Evolutionary conservation across 2,797 vertebrate genomes (phyloP), one percentile per base, ranked within the genome.

Genomic region (Hoplostethus atlanticus): DNA sequence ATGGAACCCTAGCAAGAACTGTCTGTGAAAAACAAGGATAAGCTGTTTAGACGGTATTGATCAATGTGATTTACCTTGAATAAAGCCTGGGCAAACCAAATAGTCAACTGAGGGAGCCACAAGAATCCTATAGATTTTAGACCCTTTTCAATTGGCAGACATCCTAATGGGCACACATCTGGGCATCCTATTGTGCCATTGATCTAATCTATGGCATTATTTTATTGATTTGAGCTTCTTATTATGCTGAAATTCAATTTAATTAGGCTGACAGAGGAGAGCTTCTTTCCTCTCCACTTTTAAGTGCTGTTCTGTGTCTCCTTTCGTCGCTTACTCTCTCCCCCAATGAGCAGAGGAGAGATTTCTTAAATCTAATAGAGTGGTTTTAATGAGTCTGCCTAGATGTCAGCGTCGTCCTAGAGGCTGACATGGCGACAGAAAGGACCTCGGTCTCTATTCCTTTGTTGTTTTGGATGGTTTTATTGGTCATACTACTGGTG

Each of bases 291-390:
- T 79, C 71, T 71, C 70, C 64, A 44, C 64, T 85, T 81, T 78
- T 84, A 86, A 88, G 64, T 71, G 77, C 64, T 72, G 59, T 69
- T 73, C 56, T 56, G 48, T 67, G 82, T 73, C 68, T 71, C 15
- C 30, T 69, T 60, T 66, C 44, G 59, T 69, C 42, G 13, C 56
- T 73, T 15, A 7, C 44, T 64, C 57, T 64, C 62, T 63, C 21
- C 60, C 77, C 60, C 47, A 80, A 36, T 69, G 76, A 88, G 71
- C 53, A 62, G 60, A 71, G 67, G 69, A 82, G 84, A 90, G 73
- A 88, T 88, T 84, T 87, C 69, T 67, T 59, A 83, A 92, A 93
- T 92, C 86, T 86, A 92, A 92, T 92, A 80, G 85, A 91, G 81
- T 72, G 60, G 40, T 61, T 82, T 84, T 92, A 93, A 93, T 91